Evolutionary conservation across 1,140 invertebrate species (phyloP).

Genomic region (Venturia canescens): DNA sequence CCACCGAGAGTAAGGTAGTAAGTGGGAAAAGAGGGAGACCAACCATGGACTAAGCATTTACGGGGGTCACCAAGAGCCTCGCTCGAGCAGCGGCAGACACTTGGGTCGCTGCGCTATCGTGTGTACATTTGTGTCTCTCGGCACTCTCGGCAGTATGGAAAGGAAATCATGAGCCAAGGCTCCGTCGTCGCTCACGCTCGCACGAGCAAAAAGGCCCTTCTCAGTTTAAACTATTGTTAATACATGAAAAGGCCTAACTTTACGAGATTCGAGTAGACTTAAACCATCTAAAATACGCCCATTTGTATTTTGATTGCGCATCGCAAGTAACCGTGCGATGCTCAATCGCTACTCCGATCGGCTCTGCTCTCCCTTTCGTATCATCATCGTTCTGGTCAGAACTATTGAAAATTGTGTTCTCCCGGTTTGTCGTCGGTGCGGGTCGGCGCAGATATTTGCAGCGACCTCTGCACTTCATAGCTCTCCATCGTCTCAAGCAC

Average conservation of each 20-base stretch:
- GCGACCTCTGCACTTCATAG: constrained; percentile 45
- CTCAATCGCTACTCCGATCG: not conserved
- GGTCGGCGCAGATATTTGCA: constrained; percentile 42
- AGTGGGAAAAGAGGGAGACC: no score
- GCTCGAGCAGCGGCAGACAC: constrained; percentile 61
- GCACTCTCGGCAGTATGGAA: constrained; percentile 32
- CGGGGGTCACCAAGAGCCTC: constrained; percentile 58
- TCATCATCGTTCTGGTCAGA: constrained; percentile 43
- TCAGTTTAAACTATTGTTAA: not conserved
- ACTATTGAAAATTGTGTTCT: constrained; percentile 60
- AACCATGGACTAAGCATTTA: constrained; percentile 60
- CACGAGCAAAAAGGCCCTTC: constrained; percentile 2
- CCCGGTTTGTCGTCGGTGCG: constrained; percentile 45
- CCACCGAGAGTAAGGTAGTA: constrained; percentile 16
- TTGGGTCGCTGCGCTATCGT: constrained; percentile 54
- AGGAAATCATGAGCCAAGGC: constrained; percentile 9
- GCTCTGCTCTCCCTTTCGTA: not conserved
- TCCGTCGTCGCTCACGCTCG: constrained; percentile 15
- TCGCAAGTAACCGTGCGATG: constrained; percentile 21
- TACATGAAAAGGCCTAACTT: not conserved
- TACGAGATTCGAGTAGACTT: not conserved
- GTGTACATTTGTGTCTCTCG: constrained; percentile 61
- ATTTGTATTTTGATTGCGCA: not conserved
- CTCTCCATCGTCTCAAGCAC: not conserved
- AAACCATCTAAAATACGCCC: constrained; percentile 6